Evolutionary conservation across 2,113 vertebrate species (phyloP).

Genomic region (Pipra filicauda): DNA sequence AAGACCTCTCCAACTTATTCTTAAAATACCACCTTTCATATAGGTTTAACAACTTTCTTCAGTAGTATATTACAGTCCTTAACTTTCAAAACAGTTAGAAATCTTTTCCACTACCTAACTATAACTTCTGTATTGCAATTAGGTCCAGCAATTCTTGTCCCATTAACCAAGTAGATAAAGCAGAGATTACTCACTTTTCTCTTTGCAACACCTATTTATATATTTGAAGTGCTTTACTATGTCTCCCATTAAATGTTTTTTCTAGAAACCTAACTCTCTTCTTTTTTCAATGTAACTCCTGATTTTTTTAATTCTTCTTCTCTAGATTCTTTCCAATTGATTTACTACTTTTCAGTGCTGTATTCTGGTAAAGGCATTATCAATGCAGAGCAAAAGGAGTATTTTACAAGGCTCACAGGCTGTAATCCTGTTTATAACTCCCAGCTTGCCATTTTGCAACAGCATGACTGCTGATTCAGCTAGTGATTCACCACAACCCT

Average conservation of each 20-base stretch:
- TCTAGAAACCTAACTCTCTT: not conserved
- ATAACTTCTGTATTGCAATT: not conserved
- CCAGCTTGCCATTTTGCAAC: constrained; percentile 50
- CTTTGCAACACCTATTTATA: not conserved
- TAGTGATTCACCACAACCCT: constrained; percentile 54
- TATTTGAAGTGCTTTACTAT: not conserved
- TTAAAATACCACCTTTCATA: not conserved
- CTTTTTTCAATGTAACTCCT: not conserved
- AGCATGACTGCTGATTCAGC: constrained; percentile 57
- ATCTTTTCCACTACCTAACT: not conserved
- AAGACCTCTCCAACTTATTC: not conserved
- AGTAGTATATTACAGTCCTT: not conserved
- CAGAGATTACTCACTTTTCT: not conserved
- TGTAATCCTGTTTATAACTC: constrained; percentile 41
- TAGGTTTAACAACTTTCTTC: not conserved
- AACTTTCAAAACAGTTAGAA: not conserved
- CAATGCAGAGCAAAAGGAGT: not conserved
- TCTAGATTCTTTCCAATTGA: not conserved
- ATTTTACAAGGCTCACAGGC: not conserved
- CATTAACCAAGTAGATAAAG: not conserved
- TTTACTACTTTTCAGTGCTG: not conserved
- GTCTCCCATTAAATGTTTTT: not conserved
- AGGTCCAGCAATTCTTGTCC: not conserved
- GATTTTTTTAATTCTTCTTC: not conserved
- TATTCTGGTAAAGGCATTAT: constrained; percentile 6